Base-by-base conservation (phyloP, 2,797 vertebrate species). In the Spinibarbus caldwelli region DNA sequence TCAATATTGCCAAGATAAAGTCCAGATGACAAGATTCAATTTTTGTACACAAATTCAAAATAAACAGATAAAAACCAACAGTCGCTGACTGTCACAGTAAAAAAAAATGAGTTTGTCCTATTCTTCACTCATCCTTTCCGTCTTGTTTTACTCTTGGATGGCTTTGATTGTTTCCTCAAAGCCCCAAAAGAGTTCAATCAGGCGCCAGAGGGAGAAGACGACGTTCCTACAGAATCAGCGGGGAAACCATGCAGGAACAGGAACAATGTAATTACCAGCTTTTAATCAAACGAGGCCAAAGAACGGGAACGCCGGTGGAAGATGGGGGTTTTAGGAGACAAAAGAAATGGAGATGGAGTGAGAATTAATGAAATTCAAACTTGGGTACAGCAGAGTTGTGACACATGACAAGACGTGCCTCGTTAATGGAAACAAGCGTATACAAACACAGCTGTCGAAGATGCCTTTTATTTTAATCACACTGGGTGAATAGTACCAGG, bases 181-280 rank as follows among this genome's bases (percentile, higher is more conserved):
- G 52, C 52, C 54, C 26, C 21, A 85, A 67, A 82, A 71, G 49
- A 67, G 72, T 67, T 79, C 21, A 76, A 88, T 88, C 81, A 88
- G 54, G 54, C 54, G 1, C 49, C n/a, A 43, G 72, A 54, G 64
- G 66, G 15, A 10, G 59, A 41, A 76, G 29, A 47, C 23, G 54
- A 70, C 1, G 23, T 82, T 82, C 68, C 36, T 11, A 34, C 49
- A 38, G 71, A 77, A 41, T 57, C 21, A 43, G 57, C 38, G 23
- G 43, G 5, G 4, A 52, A 76, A 43, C n/a, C 12, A 41, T 23
- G 34, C 10, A 59, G 68, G 49, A 54, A 43, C n/a, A 52, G 6
- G 38, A 62, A 2, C 45, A 26, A 70, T 36, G 36, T 75, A 83
- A 82, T 83, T 82, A 89, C 80, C 86, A 67, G 72, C 29, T 17